Evolutionary conservation across 2,113 vertebrate genomes (phyloP), one percentile per base, ranked within the genome.

Genomic region (Petrocephalus zakoni): DNA sequence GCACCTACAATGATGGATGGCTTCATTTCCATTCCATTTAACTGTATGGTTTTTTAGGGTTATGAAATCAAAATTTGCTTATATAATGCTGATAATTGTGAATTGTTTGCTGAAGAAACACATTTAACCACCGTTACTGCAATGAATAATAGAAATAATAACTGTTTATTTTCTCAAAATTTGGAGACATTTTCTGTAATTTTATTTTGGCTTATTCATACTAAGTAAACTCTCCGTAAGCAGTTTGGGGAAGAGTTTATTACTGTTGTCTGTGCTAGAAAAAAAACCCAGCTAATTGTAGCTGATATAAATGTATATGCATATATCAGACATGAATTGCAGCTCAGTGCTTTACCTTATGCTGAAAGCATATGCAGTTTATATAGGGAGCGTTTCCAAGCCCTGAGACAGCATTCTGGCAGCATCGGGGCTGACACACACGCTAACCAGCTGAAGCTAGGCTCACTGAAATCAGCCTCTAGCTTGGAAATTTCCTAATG

Each of bases 11-110:
- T 68, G 10, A 68, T 10, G 13, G 25, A 68, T 29, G 61, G 61
- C 25, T 29, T 29, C n/a, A 68, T 68, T 68, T 68, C 25, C n/a
- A 68, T 68, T 29, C 61, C 61, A 68, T 68, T 68, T 68, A 13
- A 68, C 61, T 29, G 52, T 68, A n/a, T 10, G 11, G 61, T 68
- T 68, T 68, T 68, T 68, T 42, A 61, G 29, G 47, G 88, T 82
- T 89, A 87, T 89, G 88, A 88, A 90, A 85, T 58, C 58, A 89
- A 75, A 75, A 90, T 88, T 89, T 88, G 88, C 89, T 49, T 78
- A 72, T 49, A 88, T 88, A 90, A 47, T 84, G 72, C 90, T 86
- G n/a, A 68, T 68, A 58, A 75, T 25, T 89, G 86, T 90, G 91
- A 92, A 87, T 87, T 25, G 72, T n/a, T 51, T 72, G 37, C n/a